A percentile compares a stretch with the other conserved stretches of the same genome.
phyloP scores from a whole-genome alignment of 2,113 vertebrate genomes.

The Mustela nigripes region DNA sequence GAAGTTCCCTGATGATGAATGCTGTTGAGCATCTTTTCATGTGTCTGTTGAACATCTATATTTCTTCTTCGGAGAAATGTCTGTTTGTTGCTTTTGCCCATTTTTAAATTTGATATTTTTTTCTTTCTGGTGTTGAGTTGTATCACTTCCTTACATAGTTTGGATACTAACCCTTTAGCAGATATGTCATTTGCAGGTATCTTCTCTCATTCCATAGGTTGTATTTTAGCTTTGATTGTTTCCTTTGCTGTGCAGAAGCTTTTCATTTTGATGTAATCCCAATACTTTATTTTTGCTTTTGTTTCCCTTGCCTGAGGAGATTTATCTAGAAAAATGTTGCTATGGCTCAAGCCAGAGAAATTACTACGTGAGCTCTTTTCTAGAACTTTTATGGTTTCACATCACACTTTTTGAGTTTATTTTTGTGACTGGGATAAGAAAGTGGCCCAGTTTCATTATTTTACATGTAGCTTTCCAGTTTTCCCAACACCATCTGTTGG shows the following conservation, averaged over 20 bases:
- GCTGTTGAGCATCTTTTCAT: background rate
- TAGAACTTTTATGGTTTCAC: background rate
- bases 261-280: background rate
- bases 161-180: background rate
- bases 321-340: background rate
- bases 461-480: background rate
- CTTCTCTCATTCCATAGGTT: background rate
- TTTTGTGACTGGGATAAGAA: background rate
- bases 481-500: background rate
- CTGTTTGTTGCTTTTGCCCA: background rate
- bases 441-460: background rate
- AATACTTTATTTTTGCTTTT: background rate
- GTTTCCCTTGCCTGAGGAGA: background rate
- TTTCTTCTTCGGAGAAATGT: background rate
- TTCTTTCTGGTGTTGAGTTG: background rate
- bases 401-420: background rate
- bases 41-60: background rate
- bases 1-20: background rate
- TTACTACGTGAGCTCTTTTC: background rate
- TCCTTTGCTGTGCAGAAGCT: background rate
- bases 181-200: background rate
- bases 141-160: background rate
- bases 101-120: background rate
- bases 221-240: background rate
- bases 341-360: background rate